phyloP scores from a whole-genome alignment of 53 echinoderm and acorn worm genomes.

The Patiria pectinifera region DNA sequence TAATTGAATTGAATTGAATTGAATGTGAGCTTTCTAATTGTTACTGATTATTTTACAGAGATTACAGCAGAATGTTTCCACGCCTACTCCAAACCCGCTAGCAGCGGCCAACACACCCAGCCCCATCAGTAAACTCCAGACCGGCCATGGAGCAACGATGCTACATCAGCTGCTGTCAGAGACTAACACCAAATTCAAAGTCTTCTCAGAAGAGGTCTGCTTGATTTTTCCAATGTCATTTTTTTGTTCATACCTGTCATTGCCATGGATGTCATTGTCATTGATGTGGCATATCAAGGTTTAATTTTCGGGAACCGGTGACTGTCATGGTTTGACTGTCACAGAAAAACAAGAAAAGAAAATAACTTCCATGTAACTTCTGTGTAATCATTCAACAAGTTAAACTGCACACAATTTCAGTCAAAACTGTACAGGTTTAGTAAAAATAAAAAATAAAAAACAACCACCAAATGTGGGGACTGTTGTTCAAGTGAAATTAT shows the following conservation, averaged over 20 bases:
- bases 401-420: too few relatives aligned
- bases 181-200: constrained; percentile 96
- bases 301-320: background rate
- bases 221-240: background rate
- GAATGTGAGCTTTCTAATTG: too few relatives aligned
- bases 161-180: constrained; percentile 97
- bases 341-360: too few relatives aligned
- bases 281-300: background rate
- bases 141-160: constrained; percentile 92
- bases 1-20: too few relatives aligned
- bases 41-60: background rate
- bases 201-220: constrained; percentile 93
- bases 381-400: too few relatives aligned
- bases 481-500: too few relatives aligned
- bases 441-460: too few relatives aligned
- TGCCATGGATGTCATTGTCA: background rate
- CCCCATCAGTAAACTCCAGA: constrained; percentile 84
- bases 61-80: constrained; percentile 43
- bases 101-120: constrained; percentile 83
- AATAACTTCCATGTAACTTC: too few relatives aligned
- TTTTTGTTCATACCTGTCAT: background rate
- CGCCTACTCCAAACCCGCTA: constrained; percentile 36
- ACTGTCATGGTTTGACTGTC: too few relatives aligned
- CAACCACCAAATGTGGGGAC: too few relatives aligned
- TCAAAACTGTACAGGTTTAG: too few relatives aligned